Percentiles rank a stretch among this genome's conserved stretches.
phyloP scores from a whole-genome alignment of 1,140 invertebrate genomes.

The Ceratina australensis region DNA sequence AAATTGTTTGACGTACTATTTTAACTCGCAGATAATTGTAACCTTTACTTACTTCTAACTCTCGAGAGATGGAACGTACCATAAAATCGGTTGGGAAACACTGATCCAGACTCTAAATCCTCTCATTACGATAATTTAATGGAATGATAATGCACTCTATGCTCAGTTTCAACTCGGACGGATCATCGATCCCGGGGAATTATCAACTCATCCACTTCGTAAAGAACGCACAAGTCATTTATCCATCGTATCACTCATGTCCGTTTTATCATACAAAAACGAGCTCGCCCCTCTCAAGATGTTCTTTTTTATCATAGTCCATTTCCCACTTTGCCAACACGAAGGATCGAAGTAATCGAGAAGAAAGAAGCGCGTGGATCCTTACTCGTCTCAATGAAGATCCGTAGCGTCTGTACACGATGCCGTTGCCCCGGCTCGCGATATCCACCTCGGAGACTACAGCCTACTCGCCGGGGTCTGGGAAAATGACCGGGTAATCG shows the following conservation, averaged over 20 bases:
- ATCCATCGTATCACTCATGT: neutral
- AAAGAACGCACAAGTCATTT: neutral
- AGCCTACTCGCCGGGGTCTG: constrained; percentile 27
- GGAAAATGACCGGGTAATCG: constrained; percentile 66
- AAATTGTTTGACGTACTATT: no score
- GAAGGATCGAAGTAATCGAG: constrained; percentile 10
- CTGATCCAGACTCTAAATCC: no score
- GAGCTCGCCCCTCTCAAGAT: neutral
- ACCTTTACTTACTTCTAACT: no score
- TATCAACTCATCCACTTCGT: neutral
- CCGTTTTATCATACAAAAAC: neutral
- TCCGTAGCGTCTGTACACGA: constrained; percentile 51
- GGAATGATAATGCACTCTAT: no score
- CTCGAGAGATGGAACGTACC: no score
- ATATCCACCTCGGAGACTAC: constrained; percentile 6
- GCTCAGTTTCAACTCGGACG: no score
- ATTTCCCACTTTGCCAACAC: neutral
- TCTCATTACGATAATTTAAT: no score
- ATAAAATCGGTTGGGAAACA: no score
- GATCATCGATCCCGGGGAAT: neutral
- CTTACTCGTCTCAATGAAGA: neutral
- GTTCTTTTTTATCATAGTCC: neutral
- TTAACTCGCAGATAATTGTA: no score
- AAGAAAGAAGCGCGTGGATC: neutral
- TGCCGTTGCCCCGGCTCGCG: neutral